Percentiles rank a stretch among this genome's conserved stretches.
phyloP scores from a whole-genome alignment of 2,113 vertebrate species.

The Phodopus roborovskii region DNA sequence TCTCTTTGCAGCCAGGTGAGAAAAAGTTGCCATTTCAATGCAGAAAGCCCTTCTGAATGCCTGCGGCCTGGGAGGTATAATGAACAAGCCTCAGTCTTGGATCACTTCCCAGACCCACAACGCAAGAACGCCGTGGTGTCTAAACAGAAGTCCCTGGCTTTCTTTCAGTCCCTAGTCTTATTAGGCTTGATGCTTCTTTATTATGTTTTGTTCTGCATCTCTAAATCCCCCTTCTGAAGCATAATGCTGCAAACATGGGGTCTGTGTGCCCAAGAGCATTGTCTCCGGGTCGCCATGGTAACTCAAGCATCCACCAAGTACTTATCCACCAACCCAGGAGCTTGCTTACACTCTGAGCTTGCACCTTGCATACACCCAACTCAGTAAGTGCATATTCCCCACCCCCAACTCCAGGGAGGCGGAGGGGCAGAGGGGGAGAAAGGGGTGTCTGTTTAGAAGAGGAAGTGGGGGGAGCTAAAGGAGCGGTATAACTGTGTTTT shows the following conservation, averaged over 20 bases:
- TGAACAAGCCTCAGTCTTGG: constrained; percentile 79
- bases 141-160: constrained; percentile 85
- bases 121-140: constrained; percentile 79
- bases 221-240: constrained; percentile 80
- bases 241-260: constrained; percentile 80
- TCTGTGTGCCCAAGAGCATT: constrained; percentile 64
- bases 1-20: constrained; percentile 84
- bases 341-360: background rate
- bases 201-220: constrained; percentile 79
- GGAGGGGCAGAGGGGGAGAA: background rate
- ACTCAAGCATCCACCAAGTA: constrained; percentile 78
- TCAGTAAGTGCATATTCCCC: constrained; percentile 38
- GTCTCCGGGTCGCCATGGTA: constrained; percentile 74
- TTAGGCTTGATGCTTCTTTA: constrained; percentile 79
- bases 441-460: constrained; percentile 69
- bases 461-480: constrained; percentile 52
- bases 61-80: constrained; percentile 79
- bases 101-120: constrained; percentile 82
- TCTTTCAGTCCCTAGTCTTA: constrained; percentile 82
- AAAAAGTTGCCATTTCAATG: constrained; percentile 81
- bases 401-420: background rate
- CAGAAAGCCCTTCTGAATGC: constrained; percentile 78
- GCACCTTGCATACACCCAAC: constrained; percentile 68
- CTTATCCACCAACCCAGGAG: constrained; percentile 58
- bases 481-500: constrained; percentile 61